These are phyloP conservation scores for Hylyphantes graminicola DNA, from an alignment of 1,140 invertebrate genomes.

Conservation along the genomic window DNA sequence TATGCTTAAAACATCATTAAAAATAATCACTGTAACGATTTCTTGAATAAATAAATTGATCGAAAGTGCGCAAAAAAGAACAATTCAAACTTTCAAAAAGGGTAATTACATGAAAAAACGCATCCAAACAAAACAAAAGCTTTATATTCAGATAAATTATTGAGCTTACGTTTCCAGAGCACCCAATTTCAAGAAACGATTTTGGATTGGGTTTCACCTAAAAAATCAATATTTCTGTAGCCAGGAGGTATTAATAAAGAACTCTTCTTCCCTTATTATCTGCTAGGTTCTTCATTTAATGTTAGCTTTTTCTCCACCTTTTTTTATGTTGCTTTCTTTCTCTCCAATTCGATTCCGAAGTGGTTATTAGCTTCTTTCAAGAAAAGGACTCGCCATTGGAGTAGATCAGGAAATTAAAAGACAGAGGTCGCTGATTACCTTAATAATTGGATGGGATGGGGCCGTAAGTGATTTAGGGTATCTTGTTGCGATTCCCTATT, in stretches of 20 bases:
- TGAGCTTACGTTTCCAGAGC: neutral
- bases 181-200: constrained; percentile 23
- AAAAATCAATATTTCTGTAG: constrained; percentile 19
- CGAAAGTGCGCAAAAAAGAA: too few relatives aligned
- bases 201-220: constrained; percentile 18
- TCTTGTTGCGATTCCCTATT: too few relatives aligned
- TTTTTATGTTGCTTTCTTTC: constrained; percentile 33
- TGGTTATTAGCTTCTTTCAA: constrained; percentile 38
- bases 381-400: constrained; percentile 14
- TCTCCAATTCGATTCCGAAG: constrained; percentile 30
- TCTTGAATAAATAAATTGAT: too few relatives aligned
- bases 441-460: constrained; percentile 16
- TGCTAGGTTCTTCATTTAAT: constrained; percentile 36
- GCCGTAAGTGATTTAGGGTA: neutral
- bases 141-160: too few relatives aligned
- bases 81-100: too few relatives aligned
- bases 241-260: constrained; percentile 49
- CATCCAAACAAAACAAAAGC: too few relatives aligned
- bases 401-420: constrained; percentile 42
- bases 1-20: too few relatives aligned
- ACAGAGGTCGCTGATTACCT: neutral
- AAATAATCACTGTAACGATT: too few relatives aligned
- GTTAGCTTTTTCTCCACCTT: constrained; percentile 14
- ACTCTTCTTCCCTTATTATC: constrained; percentile 32
- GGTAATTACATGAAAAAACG: too few relatives aligned